Conservation (phyloP, 2,888 invertebrate species). For the Dyspetes luteomarginatus region DNA sequence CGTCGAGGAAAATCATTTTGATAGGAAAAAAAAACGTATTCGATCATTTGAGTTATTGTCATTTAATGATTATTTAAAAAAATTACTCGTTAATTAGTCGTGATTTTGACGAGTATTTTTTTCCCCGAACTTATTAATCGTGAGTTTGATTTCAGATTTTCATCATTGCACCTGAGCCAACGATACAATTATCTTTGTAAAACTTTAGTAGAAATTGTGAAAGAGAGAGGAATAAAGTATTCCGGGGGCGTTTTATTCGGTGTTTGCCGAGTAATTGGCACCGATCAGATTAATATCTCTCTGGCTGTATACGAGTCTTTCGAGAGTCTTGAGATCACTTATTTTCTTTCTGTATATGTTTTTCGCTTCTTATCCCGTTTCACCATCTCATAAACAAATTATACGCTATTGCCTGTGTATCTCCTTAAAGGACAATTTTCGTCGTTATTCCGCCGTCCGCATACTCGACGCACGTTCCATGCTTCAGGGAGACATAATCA, state of each 20-base stretch:
- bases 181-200: constrained; percentile 18
- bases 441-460: constrained; percentile 28
- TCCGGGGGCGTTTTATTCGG: constrained; percentile 44
- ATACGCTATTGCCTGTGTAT: constrained; percentile 41
- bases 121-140: constrained; percentile 61
- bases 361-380: constrained; percentile 61
- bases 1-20: constrained; percentile 32
- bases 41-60: constrained; percentile 5
- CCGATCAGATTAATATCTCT: constrained; percentile 60
- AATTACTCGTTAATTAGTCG: too few species aligned
- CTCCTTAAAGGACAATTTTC: constrained; percentile 71
- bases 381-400: constrained; percentile 71
- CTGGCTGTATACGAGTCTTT: constrained; percentile 31
- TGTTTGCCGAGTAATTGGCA: constrained; percentile 51
- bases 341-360: constrained; percentile 41
- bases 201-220: constrained; percentile 35
- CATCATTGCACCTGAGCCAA: constrained; percentile 11
- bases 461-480: constrained; percentile 63
- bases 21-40: too few species aligned
- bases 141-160: constrained; percentile 66
- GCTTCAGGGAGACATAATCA: constrained; percentile 56
- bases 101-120: neutral
- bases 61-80: constrained; percentile 8
- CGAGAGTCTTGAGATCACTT: constrained; percentile 55
- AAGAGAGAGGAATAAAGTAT: constrained; percentile 41